Conservation (phyloP, 2,888 invertebrate genomes). For the Himalopsyche japonica region DNA sequence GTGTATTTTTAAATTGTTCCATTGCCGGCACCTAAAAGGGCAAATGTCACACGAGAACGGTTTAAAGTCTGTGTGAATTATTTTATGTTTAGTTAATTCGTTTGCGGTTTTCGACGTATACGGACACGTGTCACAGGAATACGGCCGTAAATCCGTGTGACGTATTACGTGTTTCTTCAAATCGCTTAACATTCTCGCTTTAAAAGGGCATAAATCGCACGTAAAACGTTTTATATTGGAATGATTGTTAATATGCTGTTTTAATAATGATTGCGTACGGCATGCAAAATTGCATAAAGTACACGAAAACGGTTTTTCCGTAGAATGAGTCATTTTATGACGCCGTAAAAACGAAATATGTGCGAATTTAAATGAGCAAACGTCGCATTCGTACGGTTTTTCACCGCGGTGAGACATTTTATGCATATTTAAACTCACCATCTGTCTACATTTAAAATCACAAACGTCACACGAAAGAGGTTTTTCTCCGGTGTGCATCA, state of each 20-base stretch:
- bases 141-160: background rate
- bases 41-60: background rate
- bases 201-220: background rate
- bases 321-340: background rate
- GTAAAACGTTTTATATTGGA: background rate
- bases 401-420: background rate
- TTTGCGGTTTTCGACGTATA: background rate
- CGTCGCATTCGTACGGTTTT: background rate
- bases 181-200: background rate
- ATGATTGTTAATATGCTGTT: background rate
- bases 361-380: background rate
- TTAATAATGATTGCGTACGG: background rate
- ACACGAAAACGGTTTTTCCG: background rate
- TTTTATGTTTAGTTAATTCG: background rate
- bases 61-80: background rate
- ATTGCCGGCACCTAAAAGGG: background rate
- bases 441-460: slow-evolving; percentile 48
- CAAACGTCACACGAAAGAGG: slow-evolving; percentile 55
- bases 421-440: background rate
- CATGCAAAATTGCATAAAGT: background rate
- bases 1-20: background rate
- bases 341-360: background rate
- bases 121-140: background rate
- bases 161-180: background rate
- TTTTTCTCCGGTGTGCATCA: slow-evolving; percentile 55